These are phyloP conservation scores for Ganaspis sp. DNA, from an alignment of 1,140 invertebrate genomes.

Conservation along the genomic window DNA sequence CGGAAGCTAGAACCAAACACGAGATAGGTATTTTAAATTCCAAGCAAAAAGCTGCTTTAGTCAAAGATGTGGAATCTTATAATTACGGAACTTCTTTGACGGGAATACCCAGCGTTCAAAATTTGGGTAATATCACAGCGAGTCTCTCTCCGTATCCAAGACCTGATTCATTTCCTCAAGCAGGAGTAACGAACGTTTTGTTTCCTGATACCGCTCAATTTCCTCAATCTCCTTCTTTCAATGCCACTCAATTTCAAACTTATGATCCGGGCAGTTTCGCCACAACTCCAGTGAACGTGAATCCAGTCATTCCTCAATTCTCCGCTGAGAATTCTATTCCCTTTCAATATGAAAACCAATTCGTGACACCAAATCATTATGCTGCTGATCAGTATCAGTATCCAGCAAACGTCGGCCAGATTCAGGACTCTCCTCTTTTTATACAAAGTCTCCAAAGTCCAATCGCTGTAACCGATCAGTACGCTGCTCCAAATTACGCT, in stretches of 20 bases:
- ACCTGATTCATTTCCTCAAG: constrained; percentile 58
- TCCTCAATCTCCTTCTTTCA: constrained; percentile 60
- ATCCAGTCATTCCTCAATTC: constrained; percentile 62
- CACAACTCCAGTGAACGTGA: constrained; percentile 59
- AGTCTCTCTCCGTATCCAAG: constrained; percentile 60
- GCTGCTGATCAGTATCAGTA: constrained; percentile 60
- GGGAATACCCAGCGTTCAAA: constrained; percentile 51
- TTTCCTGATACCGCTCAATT: constrained; percentile 62
- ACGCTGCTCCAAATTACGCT: constrained; percentile 63
- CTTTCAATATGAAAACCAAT: constrained; percentile 63
- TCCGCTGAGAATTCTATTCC: constrained; percentile 61
- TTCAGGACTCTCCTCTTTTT: constrained; percentile 64
- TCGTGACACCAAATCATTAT: constrained; percentile 63
- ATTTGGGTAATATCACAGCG: constrained; percentile 51
- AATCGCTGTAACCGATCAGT: constrained; percentile 65
- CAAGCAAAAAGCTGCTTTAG: constrained; percentile 41
- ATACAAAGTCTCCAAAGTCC: constrained; percentile 64
- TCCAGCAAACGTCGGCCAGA: constrained; percentile 57
- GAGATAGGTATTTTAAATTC: constrained; percentile 18
- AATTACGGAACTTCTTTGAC: constrained; percentile 53
- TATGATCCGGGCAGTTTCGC: constrained; percentile 63
- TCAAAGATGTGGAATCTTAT: constrained; percentile 51
- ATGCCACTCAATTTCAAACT: constrained; percentile 56
- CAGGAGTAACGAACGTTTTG: constrained; percentile 55
- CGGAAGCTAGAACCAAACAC: constrained; percentile 59